These are phyloP conservation scores for Macquaria ambigua DNA, from an alignment of 2,113 vertebrate species.

Conservation along the genomic window DNA sequence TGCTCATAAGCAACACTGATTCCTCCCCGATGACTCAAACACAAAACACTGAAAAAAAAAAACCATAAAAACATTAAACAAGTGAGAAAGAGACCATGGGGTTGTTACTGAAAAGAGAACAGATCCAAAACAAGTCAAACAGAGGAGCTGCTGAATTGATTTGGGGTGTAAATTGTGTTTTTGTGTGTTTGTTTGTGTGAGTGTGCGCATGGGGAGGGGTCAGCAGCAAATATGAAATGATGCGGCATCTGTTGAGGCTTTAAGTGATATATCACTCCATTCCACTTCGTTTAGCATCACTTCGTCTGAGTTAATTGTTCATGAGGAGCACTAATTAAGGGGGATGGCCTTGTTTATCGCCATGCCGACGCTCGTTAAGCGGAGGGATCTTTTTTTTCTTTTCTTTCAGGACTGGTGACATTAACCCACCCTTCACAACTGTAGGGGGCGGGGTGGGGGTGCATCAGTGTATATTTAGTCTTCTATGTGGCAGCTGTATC, in stretches of 20 bases:
- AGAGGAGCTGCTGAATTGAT: not conserved
- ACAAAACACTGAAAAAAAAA: slow-evolving; percentile 10
- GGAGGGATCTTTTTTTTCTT: slow-evolving; percentile 1
- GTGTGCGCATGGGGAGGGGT: slow-evolving; percentile 6
- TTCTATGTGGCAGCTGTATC: not conserved
- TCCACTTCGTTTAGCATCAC: slow-evolving; percentile 78
- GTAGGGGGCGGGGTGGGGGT: not conserved
- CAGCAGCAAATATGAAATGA: slow-evolving; percentile 61
- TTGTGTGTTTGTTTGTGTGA: slow-evolving; percentile 8
- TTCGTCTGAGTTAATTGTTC: slow-evolving; percentile 79
- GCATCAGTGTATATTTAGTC: slow-evolving; percentile 1
- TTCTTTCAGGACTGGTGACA: slow-evolving; percentile 59
- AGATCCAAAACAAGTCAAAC: slow-evolving; percentile 6
- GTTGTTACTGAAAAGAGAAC: not conserved
- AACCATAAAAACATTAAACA: not conserved
- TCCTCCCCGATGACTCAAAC: slow-evolving; percentile 38
- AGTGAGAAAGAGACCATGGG: not conserved
- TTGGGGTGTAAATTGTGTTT: not conserved
- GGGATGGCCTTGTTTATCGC: slow-evolving; percentile 81
- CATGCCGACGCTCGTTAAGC: slow-evolving; percentile 69
- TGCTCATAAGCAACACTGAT: slow-evolving; percentile 40
- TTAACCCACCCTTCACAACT: slow-evolving; percentile 65
- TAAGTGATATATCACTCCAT: slow-evolving; percentile 77
- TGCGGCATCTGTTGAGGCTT: slow-evolving; percentile 72
- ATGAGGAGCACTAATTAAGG: slow-evolving; percentile 81